Evolutionary conservation across 2,113 vertebrate genomes (phyloP), one percentile per base, ranked within the genome.

Genomic region (Anguilla japonica): DNA sequence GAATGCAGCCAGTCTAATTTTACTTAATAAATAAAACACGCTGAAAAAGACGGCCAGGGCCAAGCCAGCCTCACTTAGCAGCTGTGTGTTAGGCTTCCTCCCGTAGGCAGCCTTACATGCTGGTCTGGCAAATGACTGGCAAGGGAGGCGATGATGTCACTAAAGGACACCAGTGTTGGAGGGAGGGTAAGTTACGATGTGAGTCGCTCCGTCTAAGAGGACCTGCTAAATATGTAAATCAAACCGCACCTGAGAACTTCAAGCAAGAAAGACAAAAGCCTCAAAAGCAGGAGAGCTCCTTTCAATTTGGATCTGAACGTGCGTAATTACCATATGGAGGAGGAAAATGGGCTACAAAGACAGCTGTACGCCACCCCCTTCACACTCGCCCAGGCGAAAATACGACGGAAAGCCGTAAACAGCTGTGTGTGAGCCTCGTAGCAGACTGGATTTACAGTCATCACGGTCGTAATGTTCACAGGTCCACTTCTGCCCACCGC

Each of bases 381-480:
- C 29, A 22, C 79, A 71, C 53, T 83, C 83, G 53, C 86, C 43
- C 83, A 53, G 81, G 41, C 43, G 18, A 46, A 82, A 75, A 67
- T 41, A 57, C 39, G 39, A 39, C 60, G 43, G 84, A 88, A 82
- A 87, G 87, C 75, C 43, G 60, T 82, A 80, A 84, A 84, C 82
- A 22, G 41, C 83, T 57, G 50, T 43, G 63, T 75, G 83, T 81
- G 81, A 53, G 83, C 41, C 20, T 86, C 81, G 81, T 79, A 86
- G 85, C 84, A 79, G 63, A 82, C 82, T 88, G 83, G 80, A 80
- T 79, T 85, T 60, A 67, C 86, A 81, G n/a, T 79, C 80, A 67
- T 84, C 41, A 29, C 43, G 82, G 53, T 53, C 83, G 46, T 75
- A 80, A 86, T 82, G 85, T 84, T 88, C 57, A 85, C 78, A 83